Evolutionary conservation across 2,113 vertebrate genomes (phyloP).

Genomic region (Entelurus aequoreus): DNA sequence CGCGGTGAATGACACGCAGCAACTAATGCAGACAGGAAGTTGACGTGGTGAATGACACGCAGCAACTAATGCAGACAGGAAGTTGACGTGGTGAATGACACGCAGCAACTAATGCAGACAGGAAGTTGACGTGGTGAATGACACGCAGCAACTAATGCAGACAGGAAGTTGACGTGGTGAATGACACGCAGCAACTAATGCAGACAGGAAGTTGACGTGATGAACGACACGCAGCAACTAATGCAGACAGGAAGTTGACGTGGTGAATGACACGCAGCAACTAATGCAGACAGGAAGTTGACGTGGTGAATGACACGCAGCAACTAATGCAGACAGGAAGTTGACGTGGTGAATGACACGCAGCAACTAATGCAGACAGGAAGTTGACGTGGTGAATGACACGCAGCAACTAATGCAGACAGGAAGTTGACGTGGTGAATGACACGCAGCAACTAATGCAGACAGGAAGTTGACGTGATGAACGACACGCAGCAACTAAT

Average conservation of each 20-base stretch:
- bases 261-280: constrained; percentile 5
- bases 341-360: constrained; percentile 26
- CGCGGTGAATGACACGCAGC: constrained; percentile 16
- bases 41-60: constrained; percentile 26
- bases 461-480: constrained; percentile 22
- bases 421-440: constrained; percentile 26
- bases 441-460: too few species aligned
- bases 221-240: not conserved
- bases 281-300: not conserved
- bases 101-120: too few species aligned
- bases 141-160: too few species aligned
- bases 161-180: constrained; percentile 25
- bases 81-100: constrained; percentile 27
- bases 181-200: not conserved
- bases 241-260: constrained; percentile 10
- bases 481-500: not conserved
- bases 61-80: too few species aligned
- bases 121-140: constrained; percentile 27
- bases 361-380: too few species aligned
- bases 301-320: constrained; percentile 19
- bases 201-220: constrained; percentile 18
- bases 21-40: too few species aligned
- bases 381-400: constrained; percentile 27
- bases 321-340: too few species aligned
- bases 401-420: too few species aligned